These are phyloP conservation scores for Pomatorhinus ruficollis DNA, from an alignment of 2,113 vertebrate species.

Conservation along the genomic window DNA sequence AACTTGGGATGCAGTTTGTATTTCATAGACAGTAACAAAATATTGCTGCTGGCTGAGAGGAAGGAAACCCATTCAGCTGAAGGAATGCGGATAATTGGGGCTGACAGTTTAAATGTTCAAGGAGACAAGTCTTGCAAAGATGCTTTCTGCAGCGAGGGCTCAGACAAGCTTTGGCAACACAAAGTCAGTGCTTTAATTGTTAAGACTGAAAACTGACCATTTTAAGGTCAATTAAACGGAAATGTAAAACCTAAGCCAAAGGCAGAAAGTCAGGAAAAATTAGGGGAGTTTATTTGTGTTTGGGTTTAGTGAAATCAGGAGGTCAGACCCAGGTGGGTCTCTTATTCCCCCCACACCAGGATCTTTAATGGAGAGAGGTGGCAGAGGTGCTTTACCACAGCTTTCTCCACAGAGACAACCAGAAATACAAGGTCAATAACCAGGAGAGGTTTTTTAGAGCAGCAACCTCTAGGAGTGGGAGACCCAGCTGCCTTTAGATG, in stretches of 20 bases:
- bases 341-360: background rate
- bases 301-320: background rate
- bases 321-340: background rate
- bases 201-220: slow-evolving; percentile 31
- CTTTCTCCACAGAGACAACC: background rate
- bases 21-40: slow-evolving; percentile 39
- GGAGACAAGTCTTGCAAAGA: slow-evolving; percentile 43
- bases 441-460: background rate
- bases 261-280: background rate
- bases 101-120: slow-evolving; percentile 59
- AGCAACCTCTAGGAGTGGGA: background rate
- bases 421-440: background rate
- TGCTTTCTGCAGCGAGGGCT: slow-evolving; percentile 12
- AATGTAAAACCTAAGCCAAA: background rate
- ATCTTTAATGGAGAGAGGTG: background rate
- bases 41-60: slow-evolving; percentile 43
- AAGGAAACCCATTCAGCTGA: slow-evolving; percentile 42
- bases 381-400: background rate
- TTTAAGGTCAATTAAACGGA: background rate
- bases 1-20: background rate
- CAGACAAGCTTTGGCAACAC: slow-evolving; percentile 20
- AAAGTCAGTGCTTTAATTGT: slow-evolving; percentile 11
- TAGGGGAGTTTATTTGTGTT: fast-evolving
- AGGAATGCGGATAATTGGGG: slow-evolving; percentile 39
- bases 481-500: fast-evolving